phyloP scores from a whole-genome alignment of 2,888 invertebrate species.

The Diarsia dahlii region DNA sequence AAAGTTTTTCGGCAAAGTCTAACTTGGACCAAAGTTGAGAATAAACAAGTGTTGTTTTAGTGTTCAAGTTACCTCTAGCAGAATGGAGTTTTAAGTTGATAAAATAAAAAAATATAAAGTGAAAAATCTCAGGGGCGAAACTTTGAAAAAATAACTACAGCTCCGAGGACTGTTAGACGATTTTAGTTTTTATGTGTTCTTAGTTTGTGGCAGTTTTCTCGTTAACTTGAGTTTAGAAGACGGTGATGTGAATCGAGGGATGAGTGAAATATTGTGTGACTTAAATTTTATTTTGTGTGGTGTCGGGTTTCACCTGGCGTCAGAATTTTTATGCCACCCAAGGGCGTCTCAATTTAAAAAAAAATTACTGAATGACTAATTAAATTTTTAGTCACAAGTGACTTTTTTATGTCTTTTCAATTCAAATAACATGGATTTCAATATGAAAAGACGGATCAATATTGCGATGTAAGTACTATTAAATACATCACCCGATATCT shows the following conservation, averaged over 20 bases:
- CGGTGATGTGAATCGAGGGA: constrained; percentile 25
- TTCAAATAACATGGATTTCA: background rate
- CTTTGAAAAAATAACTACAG: constrained; percentile 61
- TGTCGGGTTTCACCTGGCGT: too few species aligned
- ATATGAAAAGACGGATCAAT: background rate
- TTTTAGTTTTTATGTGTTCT: constrained; percentile 56
- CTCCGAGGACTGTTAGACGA: constrained; percentile 36
- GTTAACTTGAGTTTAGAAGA: constrained; percentile 23
- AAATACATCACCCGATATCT: background rate
- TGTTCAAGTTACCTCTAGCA: constrained; percentile 66
- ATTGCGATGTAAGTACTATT: background rate
- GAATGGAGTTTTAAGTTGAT: constrained; percentile 63
- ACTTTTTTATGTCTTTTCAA: background rate
- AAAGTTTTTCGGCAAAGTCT: constrained; percentile 51
- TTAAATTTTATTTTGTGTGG: background rate
- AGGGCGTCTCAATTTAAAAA: too few species aligned
- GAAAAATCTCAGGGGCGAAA: constrained; percentile 59
- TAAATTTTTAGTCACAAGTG: background rate
- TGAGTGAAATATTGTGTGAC: constrained; percentile 14
- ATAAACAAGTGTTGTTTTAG: constrained; percentile 73
- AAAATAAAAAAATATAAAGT: constrained; percentile 53
- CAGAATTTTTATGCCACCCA: too few species aligned
- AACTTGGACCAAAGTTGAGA: constrained; percentile 63
- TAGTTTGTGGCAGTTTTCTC: constrained; percentile 41
- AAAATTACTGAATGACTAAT: too few species aligned